These are phyloP conservation scores for Urocynchramus pylzowi DNA, from an alignment of 2,113 vertebrate species.

Conservation along the genomic window DNA sequence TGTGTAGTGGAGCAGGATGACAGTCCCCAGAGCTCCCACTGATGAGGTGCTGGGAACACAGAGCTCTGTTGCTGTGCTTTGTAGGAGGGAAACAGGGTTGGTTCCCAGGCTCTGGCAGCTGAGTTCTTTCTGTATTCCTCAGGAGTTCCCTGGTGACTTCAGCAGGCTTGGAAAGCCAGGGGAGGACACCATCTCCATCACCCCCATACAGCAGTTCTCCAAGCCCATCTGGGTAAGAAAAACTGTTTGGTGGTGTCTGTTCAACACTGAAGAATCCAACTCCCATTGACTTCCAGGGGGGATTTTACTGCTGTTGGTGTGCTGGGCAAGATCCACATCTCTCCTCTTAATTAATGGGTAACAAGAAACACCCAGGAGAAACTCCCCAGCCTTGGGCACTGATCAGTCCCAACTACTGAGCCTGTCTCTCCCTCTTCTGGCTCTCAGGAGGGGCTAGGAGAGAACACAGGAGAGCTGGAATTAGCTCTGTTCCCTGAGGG, in stretches of 20 bases:
- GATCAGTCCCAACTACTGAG: background rate
- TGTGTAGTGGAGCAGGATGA: background rate
- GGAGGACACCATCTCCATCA: conserved; percentile 78
- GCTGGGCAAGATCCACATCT: background rate
- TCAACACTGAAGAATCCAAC: background rate
- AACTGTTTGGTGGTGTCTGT: background rate
- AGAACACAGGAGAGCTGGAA: background rate
- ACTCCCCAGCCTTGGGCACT: background rate
- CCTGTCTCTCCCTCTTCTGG: background rate
- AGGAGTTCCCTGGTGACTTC: conserved; percentile 80
- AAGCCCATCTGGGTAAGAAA: conserved; percentile 80
- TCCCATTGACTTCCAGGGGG: background rate
- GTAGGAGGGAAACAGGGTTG: background rate
- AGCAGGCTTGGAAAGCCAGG: conserved; percentile 77
- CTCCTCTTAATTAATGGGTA: background rate
- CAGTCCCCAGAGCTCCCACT: background rate
- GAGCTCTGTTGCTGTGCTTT: background rate
- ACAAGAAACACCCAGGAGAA: background rate
- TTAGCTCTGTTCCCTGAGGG: background rate
- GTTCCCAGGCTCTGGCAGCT: background rate
- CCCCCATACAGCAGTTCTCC: conserved; percentile 74
- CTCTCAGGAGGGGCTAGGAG: background rate
- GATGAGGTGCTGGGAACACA: background rate
- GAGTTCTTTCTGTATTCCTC: background rate
- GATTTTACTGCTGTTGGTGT: background rate